phyloP scores from a whole-genome alignment of 1,140 invertebrate genomes.

The Subanguina moxae region DNA sequence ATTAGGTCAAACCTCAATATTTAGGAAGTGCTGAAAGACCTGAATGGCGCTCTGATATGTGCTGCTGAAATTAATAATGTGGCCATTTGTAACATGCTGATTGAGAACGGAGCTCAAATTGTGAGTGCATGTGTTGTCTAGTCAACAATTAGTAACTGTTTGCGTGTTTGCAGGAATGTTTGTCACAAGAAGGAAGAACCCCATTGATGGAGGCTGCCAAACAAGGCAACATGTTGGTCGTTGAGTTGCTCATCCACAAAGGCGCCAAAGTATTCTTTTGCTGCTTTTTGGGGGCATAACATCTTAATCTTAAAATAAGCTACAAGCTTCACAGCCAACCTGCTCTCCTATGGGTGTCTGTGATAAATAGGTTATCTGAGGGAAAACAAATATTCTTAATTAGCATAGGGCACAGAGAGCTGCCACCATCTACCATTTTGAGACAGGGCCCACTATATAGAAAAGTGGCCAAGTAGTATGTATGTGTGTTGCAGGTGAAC shows the following conservation, averaged over 20 bases:
- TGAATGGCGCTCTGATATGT: constrained; percentile 62
- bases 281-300: neutral
- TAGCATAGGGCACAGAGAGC: too few species aligned
- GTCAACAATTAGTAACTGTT: neutral
- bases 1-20: neutral
- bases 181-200: constrained; percentile 62
- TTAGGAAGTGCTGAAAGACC: constrained; percentile 31
- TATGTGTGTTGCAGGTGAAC: constrained; percentile 60
- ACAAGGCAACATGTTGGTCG: constrained; percentile 62
- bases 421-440: too few species aligned
- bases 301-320: too few species aligned
- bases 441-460: neutral
- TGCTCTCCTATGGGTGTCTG: too few species aligned
- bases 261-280: constrained; percentile 50
- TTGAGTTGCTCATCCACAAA: constrained; percentile 62
- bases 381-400: too few species aligned
- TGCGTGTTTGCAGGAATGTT: constrained; percentile 35
- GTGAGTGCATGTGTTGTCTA: constrained; percentile 49
- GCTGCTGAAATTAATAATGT: constrained; percentile 63
- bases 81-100: constrained; percentile 60
- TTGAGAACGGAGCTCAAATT: constrained; percentile 61
- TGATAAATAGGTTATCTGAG: too few species aligned
- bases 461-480: constrained; percentile 36
- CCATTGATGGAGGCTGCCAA: constrained; percentile 64
- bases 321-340: too few species aligned